Base-by-base conservation (phyloP, 1,140 invertebrate species). In the Leptinotarsa defecta region DNA sequence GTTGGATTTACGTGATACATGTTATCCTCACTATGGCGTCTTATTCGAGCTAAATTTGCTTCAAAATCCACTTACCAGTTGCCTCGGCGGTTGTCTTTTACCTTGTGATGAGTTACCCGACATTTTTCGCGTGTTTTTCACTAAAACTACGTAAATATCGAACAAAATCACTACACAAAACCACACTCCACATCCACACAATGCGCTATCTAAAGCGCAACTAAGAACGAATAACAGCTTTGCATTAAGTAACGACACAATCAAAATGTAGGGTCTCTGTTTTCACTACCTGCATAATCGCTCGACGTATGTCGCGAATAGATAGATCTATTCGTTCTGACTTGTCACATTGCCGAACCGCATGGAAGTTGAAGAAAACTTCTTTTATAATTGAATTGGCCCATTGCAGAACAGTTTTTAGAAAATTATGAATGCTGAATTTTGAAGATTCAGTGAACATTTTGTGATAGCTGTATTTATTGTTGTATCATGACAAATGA, bases 171-270 rank as follows among this genome's bases (percentile, higher is more conserved):
- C 19, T 70, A 48, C 67, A 48, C 76, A 76, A 76, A 69, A 34
- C 27, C 8, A 78, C 78, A 74, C 70, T n/a, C 77, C 77, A 80
- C 79, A 75, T 79, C 78, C 77, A 78, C 76, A 77, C 74, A 52
- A 67, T 74, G 76, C 80, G 77, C 81, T 73, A 72, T 22, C 73
- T 67, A 76, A 79, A 81, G 80, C 78, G 80, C 78, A 77, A 83
- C 81, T 84, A 77, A 81, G 80, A 82, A 75, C 75, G 77, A 77
- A 63, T 19, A 74, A 68, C 64, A 65, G n/a, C 63, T 34, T 48
- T 15, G 13, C 27, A 19, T 64, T 63, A 49, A 73, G 71, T 49
- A 8, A 34, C 27, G 71, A 73, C 71, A 15, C 5, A 13, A 19
- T 13, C 19, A 11, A 3, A 17, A 48, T 20, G 24, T 34, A 15